Evolutionary conservation across 2,797 vertebrate genomes (phyloP), one percentile per base, ranked within the genome.

Genomic region (Parambassis ranga): DNA sequence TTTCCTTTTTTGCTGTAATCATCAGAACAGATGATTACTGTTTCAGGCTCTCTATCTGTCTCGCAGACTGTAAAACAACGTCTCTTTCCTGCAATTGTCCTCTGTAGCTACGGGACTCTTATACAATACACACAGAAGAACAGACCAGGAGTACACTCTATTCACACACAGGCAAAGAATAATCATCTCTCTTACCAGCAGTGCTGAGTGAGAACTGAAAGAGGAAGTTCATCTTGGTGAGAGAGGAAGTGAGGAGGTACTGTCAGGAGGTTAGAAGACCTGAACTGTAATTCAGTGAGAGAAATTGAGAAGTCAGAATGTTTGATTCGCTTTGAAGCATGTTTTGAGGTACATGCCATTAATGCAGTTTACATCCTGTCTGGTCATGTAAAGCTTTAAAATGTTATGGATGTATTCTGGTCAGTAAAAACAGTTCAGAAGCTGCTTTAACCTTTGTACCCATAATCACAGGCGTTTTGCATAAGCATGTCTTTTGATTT

Each of bases 11-110:
- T 61, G 41, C 42, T 50, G n/a, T 33, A 60, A 66, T 74, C 48
- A 71, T 69, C 69, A 77, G 35, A 55, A 31, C 10, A 72, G 6
- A 53, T 51, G 28, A 58, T 30, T 7, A 10, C 8, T n/a, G 30
- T 23, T 26, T 36, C 10, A 30, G 14, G 32, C 24, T 55, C 10
- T 41, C 3, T 66, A 23, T 73, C 50, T 65, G 57, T 71, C 70
- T 58, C 32, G 10, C 22, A 50, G 50, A 59, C 41, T 48, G 26
- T 47, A 38, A 58, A 10, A 2, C 31, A 32, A 36, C 9, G 60
- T 72, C 48, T 79, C 59, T 76, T 86, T 87, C 83, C 88, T 81
- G 77, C 41, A 4, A 81, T 86, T 84, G 83, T 84, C 65, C 26
- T 16, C 0, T 18, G 6, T 4, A 35, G 35, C 19, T 31, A 26